These are phyloP conservation scores for Stylophora pistillata DNA, from an alignment of 64 coral and sea anemone species.

Conservation along the genomic window DNA sequence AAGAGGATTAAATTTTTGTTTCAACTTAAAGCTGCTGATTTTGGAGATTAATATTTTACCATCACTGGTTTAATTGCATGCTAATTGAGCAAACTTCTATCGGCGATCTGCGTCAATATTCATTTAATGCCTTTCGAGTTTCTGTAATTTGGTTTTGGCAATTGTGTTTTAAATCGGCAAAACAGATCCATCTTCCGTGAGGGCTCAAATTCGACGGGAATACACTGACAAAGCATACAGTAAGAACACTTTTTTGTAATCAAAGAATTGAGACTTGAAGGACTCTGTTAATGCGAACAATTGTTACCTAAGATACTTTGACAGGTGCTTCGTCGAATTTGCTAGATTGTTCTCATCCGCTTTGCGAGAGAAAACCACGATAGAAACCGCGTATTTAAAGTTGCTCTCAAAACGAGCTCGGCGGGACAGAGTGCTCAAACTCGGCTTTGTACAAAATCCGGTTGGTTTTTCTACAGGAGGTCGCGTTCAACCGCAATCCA, in stretches of 20 bases:
- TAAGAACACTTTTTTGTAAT: neutral
- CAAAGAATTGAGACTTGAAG: neutral
- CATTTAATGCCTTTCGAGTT: constrained; percentile 10
- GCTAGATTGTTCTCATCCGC: neutral
- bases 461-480: neutral
- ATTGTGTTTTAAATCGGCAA: neutral
- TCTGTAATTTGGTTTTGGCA: neutral
- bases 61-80: constrained; percentile 22
- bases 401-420: neutral
- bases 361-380: neutral
- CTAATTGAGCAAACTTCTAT: constrained; percentile 8
- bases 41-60: constrained; percentile 20
- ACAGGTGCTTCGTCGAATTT: neutral
- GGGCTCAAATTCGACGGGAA: neutral
- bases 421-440: neutral
- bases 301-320: too few species aligned
- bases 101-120: neutral
- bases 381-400: neutral
- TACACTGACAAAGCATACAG: neutral
- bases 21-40: neutral
- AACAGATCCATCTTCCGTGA: neutral
- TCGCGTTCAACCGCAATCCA: neutral
- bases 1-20: neutral
- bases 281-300: neutral
- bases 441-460: neutral